Evolutionary conservation across 2,888 invertebrate species (phyloP), one percentile per base, ranked within the genome.

Genomic region (Athalia circularis): DNA sequence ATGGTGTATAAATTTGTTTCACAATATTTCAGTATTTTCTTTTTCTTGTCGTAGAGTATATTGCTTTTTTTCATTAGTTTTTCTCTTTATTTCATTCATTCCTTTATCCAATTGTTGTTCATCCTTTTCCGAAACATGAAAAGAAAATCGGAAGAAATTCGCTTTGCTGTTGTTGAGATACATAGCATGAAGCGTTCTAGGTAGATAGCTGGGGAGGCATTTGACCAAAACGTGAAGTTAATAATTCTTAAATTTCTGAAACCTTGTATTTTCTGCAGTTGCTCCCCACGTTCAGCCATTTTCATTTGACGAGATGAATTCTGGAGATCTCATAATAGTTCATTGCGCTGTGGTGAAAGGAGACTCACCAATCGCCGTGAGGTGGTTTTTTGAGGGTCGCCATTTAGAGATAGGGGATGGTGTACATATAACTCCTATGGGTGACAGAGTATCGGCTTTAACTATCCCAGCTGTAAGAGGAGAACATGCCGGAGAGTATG

Each of bases 401-500:
- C 89, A 89, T 84, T 87, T 89, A 87, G 89, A 88, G 80, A 85
- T 87, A 84, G 88, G 87, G 81, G 88, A 89, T 82, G 88, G 87
- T 82, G 86, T 89, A 79, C 86, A 85, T 83, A 89, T 89, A 80
- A 88, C 87, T 75, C 85, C 88, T 79, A 84, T 89, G 81, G 92
- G 92, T 79, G 92, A 92, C 86, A 91, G 92, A 81, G 92, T 92
- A 67, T 91, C 92, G 81, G 90, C 91, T 74, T 91, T 95, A 85
- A 94, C 93, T 86, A 95, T 95, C 85, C 93, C 94, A 84, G 92
- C 94, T 6, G 94, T 95, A 78, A 92, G 92, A 85, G 94, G 94
- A 82, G 93, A 92, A 85, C 95, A 95, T 90, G 93, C 93, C 79
- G 96, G 95, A 80, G 94, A 95, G 89, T 96, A 95, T 90, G 94